These are phyloP conservation scores for Drosophila colorata DNA, from an alignment of 2,888 invertebrate species.

Conservation along the genomic window DNA sequence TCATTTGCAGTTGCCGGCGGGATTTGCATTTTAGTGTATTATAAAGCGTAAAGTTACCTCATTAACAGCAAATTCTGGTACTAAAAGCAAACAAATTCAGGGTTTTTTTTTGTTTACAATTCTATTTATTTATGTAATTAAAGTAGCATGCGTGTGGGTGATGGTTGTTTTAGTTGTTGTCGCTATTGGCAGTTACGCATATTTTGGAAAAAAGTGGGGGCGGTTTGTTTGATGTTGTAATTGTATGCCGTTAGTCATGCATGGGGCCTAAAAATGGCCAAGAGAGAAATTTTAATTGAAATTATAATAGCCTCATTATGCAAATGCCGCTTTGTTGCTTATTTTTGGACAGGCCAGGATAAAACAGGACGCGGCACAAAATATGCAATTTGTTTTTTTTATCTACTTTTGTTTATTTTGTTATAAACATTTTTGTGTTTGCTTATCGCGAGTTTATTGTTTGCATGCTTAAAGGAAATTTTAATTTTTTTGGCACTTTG, in stretches of 20 bases:
- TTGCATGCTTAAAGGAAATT: conserved; percentile 42
- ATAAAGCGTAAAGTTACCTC: conserved; percentile 7
- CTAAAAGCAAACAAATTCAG: conserved; percentile 12
- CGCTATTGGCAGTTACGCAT: conserved; percentile 20
- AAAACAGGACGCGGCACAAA: conserved; percentile 33
- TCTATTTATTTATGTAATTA: conserved; percentile 63
- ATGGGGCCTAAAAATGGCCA: conserved; percentile 19
- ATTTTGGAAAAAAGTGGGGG: conserved; percentile 11
- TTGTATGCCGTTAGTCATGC: conserved; percentile 55
- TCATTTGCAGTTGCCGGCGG: not conserved
- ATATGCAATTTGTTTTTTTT: conserved; percentile 22
- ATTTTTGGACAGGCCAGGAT: conserved; percentile 34
- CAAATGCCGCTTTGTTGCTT: conserved; percentile 63
- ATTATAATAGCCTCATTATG: conserved; percentile 79
- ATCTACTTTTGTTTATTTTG: conserved; percentile 41
- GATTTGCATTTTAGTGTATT: not conserved
- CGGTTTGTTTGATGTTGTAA: conserved; percentile 20
- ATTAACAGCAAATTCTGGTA: conserved; percentile 17
- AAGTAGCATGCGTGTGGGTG: conserved; percentile 25
- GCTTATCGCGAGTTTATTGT: conserved; percentile 55
- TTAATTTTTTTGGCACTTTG: conserved; percentile 41
- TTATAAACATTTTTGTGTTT: conserved; percentile 44
- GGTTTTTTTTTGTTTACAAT: conserved; percentile 34
- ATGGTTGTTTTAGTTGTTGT: conserved; percentile 28
- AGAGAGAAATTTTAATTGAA: conserved; percentile 71